Evolutionary conservation across 2,888 invertebrate genomes (phyloP).

Genomic region (Ametastegia equiseti): DNA sequence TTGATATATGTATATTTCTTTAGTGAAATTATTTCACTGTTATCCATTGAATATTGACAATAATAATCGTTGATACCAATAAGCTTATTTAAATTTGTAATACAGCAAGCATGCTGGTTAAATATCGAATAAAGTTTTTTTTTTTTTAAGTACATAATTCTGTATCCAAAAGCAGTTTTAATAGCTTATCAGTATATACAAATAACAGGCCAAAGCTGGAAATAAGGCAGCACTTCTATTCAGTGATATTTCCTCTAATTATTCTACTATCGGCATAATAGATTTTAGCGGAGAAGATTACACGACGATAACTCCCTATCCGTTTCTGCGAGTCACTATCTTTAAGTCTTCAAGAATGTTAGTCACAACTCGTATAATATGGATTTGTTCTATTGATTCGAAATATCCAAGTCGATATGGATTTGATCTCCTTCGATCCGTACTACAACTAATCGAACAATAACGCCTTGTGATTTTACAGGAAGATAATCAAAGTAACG

Average conservation of each 20-base stretch:
- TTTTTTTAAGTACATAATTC: neutral
- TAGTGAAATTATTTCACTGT: neutral
- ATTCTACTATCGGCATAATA: neutral
- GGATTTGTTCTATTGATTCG: neutral
- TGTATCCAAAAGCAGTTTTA: slow-evolving; percentile 54
- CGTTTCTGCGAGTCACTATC: neutral
- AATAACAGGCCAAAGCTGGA: slow-evolving; percentile 51
- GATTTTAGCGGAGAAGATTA: neutral
- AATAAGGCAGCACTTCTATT: slow-evolving; percentile 65
- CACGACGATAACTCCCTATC: neutral
- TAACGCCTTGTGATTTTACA: neutral
- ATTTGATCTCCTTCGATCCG: neutral
- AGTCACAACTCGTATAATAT: slow-evolving; percentile 1
- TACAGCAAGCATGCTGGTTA: slow-evolving; percentile 42
- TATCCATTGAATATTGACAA: slow-evolving; percentile 3
- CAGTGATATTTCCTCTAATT: slow-evolving; percentile 30
- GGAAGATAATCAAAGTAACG: neutral
- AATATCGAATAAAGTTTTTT: slow-evolving; percentile 1
- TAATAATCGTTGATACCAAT: slow-evolving; percentile 33
- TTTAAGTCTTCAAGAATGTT: neutral
- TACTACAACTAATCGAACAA: neutral
- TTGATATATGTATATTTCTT: neutral
- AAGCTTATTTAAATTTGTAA: neutral
- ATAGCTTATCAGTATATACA: slow-evolving; percentile 50
- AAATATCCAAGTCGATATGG: neutral